phyloP scores from a whole-genome alignment of 2,888 invertebrate genomes.

The Hyles lineata region DNA sequence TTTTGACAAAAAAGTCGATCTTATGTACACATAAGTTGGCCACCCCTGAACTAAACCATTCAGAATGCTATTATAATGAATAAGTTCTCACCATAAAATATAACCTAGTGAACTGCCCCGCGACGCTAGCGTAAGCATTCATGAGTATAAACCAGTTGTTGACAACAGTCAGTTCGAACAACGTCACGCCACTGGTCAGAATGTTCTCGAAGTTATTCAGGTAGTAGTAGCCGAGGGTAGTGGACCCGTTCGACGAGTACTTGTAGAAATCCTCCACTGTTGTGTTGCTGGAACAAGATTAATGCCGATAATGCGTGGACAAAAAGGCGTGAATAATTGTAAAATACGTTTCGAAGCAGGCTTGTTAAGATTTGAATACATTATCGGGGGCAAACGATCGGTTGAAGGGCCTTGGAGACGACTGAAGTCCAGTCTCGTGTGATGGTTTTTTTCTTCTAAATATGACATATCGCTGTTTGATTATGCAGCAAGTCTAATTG shows the following conservation, averaged over 20 bases:
- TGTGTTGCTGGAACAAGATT: slow-evolving; percentile 87
- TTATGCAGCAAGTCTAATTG: no score
- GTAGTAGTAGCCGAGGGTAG: slow-evolving; percentile 92
- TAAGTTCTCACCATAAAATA: slow-evolving; percentile 90
- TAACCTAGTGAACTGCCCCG: slow-evolving; percentile 89
- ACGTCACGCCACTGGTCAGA: slow-evolving; percentile 90
- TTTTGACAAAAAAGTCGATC: no score
- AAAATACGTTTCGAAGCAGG: no score
- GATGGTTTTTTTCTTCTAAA: no score
- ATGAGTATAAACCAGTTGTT: slow-evolving; percentile 97
- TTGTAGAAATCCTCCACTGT: slow-evolving; percentile 93
- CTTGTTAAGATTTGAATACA: no score
- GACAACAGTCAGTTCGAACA: slow-evolving; percentile 95
- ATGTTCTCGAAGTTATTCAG: slow-evolving; percentile 94
- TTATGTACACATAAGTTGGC: no score
- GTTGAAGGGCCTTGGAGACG: no score
- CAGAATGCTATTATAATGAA: not conserved
- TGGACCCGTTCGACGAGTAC: slow-evolving; percentile 87
- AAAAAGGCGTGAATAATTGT: no score
- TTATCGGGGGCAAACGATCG: no score
- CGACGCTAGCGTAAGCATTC: slow-evolving; percentile 92
- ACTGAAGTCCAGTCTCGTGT: no score
- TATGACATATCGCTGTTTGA: no score
- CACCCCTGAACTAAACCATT: no score
- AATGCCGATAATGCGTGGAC: not conserved